Conservation (phyloP, 2,888 invertebrate genomes). For the Embidobia sp. region DNA sequence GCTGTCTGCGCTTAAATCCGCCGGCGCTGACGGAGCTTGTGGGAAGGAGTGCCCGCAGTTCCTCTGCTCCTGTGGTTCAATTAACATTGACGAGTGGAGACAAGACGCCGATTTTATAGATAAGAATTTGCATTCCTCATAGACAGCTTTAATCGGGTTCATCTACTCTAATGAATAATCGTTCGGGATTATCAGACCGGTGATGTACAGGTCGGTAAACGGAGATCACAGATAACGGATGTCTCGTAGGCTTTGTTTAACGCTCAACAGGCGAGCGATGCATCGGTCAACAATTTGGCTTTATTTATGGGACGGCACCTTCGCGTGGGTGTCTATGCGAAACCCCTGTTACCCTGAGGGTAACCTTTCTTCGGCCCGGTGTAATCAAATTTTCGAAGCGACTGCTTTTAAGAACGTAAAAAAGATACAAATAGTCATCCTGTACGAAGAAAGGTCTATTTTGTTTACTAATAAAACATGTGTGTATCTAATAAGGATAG, state of each 20-base stretch:
- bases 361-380: conserved; percentile 70
- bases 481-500: too few relatives aligned
- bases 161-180: conserved; percentile 81
- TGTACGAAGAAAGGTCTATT: too few relatives aligned
- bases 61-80: too few relatives aligned
- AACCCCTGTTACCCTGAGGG: conserved; percentile 76
- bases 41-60: too few relatives aligned
- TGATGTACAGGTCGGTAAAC: conserved; percentile 77
- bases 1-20: too few relatives aligned
- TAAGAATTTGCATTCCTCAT: conserved; percentile 73
- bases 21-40: too few relatives aligned
- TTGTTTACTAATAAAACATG: too few relatives aligned
- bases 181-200: conserved; percentile 77
- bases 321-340: conserved; percentile 75
- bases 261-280: conserved; percentile 70
- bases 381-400: conserved; percentile 79
- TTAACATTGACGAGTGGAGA: too few relatives aligned
- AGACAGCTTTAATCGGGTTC: conserved; percentile 76
- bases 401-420: conserved; percentile 65
- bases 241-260: conserved; percentile 76
- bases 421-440: conserved; percentile 51
- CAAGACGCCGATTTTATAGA: conserved; percentile 1
- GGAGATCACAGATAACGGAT: conserved; percentile 78
- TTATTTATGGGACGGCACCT: conserved; percentile 77
- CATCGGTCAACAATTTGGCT: conserved; percentile 77